Conservation (phyloP, 2,797 vertebrate species). For the Brachyrhaphis roseni region DNA sequence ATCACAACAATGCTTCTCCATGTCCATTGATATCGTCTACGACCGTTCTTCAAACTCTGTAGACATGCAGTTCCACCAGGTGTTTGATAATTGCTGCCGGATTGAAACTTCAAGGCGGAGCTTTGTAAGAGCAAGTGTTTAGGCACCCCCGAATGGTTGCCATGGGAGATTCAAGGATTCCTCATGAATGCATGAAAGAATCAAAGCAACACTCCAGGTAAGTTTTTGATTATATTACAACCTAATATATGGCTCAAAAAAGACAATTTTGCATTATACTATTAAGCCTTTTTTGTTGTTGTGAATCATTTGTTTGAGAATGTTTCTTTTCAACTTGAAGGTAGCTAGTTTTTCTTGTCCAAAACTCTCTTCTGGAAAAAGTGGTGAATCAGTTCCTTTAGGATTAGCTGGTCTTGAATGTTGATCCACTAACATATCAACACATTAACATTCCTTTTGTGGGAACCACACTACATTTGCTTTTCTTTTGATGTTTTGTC, state of each 20-base stretch:
- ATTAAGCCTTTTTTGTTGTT: background rate
- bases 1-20: background rate
- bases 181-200: background rate
- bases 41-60: background rate
- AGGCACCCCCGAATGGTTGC: background rate
- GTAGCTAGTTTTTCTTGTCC: background rate
- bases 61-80: background rate
- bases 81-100: background rate
- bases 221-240: too few species aligned
- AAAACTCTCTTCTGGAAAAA: background rate
- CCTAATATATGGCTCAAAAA: background rate
- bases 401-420: background rate
- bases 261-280: background rate
- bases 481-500: constrained; percentile 16
- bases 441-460: constrained; percentile 10
- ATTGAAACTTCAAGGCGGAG: background rate
- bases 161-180: background rate
- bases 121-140: background rate
- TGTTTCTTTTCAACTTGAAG: background rate
- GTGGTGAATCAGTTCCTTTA: background rate
- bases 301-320: background rate
- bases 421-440: background rate
- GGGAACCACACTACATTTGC: constrained; percentile 11
- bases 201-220: background rate
- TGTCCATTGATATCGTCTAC: background rate